Base-by-base conservation (phyloP, 2,888 invertebrate genomes). In the Nephrotoma guestfalica region DNA sequence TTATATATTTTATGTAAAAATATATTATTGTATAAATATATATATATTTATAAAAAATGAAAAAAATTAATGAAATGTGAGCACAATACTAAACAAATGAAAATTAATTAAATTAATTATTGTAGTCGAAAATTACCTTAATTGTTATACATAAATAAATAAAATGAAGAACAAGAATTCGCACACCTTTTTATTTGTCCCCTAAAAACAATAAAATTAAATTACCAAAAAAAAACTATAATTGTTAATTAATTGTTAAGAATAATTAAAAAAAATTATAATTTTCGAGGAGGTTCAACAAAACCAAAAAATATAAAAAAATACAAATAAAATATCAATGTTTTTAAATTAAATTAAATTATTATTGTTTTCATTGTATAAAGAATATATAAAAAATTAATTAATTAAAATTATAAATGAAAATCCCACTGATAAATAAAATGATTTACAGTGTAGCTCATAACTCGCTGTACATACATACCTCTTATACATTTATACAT, bases 41-140 rank as follows among this genome's bases (percentile, higher is more conserved):
- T 11, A 51, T 57, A 57, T 41, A 47, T 45, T 41, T 45, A 41
- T 40, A 86, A 85, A 85, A 13, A 40, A 86, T 43, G 9, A 47
- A 85, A 85, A 85, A 47, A 86, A 45, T 18, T 85, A 47, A 71
- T 86, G 57, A 84, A 86, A 87, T 71, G 71, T 71, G 86, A 83
- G 43, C 86, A 86, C 47, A 87, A 87, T 7, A 86, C 87, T 87
- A 86, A 40, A 87, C 86, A 87, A 85, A 83, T 86, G n/a, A 87
- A 86, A 85, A 87, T 86, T 86, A 87, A 87, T 41, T 87, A 87
- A 86, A 87, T 88, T 84, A 84, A 84, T 41, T 84, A 84, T 41
- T 84, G 41, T 41, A 84, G 41, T 84, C 13, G 41, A 84, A 84
- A 84, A 84, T 15, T 41, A 84, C 41, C 71, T 84, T 41, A 41